Conservation (phyloP, 2,113 vertebrate genomes). For the Canis aureus region DNA sequence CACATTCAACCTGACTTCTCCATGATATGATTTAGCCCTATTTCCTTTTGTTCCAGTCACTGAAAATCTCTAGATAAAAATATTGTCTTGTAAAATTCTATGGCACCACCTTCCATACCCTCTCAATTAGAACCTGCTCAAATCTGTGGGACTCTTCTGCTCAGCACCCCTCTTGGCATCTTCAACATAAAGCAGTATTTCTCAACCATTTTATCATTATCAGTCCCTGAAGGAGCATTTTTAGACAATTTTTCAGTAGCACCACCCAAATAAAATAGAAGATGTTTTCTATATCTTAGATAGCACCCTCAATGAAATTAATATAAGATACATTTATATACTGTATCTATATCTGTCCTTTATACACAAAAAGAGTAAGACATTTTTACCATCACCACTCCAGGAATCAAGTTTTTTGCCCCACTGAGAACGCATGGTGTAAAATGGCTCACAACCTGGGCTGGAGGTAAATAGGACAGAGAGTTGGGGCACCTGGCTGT, state of each 20-base stretch:
- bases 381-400: background rate
- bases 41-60: background rate
- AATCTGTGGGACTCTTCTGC: background rate
- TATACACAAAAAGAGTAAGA: background rate
- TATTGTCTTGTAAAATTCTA: background rate
- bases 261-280: background rate
- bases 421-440: background rate
- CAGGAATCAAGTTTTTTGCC: background rate
- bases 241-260: background rate
- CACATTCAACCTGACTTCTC: background rate
- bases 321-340: background rate
- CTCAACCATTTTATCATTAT: background rate
- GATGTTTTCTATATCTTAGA: background rate
- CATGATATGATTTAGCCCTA: background rate
- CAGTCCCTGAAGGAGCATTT: background rate
- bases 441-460: background rate
- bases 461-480: no score
- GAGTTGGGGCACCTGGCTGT: background rate
- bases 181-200: background rate
- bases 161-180: background rate
- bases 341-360: background rate
- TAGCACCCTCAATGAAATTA: background rate
- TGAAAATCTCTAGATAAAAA: conserved; percentile 7
- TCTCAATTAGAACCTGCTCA: background rate
- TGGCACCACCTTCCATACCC: background rate